phyloP scores from a whole-genome alignment of 2,797 vertebrate species.

The Taeniopygia guttata region DNA sequence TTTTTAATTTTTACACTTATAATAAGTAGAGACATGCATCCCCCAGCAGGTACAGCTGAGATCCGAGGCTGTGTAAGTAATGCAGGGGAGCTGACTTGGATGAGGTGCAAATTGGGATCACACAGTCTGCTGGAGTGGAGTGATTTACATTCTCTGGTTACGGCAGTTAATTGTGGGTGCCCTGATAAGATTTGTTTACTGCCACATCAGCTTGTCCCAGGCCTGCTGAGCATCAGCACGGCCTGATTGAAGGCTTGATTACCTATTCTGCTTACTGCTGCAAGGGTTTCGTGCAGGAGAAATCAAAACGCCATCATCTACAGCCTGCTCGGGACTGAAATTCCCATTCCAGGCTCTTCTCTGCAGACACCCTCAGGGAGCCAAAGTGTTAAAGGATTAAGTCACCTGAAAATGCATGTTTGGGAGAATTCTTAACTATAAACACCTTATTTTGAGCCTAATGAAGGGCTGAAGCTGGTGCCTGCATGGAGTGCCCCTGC shows the following conservation, averaged over 20 bases:
- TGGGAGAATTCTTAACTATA: neutral
- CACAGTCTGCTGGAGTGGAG: slow-evolving; percentile 71
- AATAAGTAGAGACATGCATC: slow-evolving; percentile 2
- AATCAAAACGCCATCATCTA: neutral
- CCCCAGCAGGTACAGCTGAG: slow-evolving; percentile 77
- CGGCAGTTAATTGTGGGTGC: slow-evolving; percentile 70
- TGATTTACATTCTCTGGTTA: slow-evolving; percentile 76
- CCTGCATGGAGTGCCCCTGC: neutral
- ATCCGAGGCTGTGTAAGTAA: slow-evolving; percentile 82
- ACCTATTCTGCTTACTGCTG: neutral
- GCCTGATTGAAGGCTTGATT: neutral
- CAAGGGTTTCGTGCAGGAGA: neutral
- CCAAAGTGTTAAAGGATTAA: neutral
- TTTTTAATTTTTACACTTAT: neutral
- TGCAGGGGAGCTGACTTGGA: slow-evolving; percentile 78
- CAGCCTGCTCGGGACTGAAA: neutral
- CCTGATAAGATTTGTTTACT: slow-evolving; percentile 71
- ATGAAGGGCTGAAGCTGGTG: neutral
- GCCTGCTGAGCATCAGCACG: slow-evolving; percentile 48
- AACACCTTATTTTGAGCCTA: neutral
- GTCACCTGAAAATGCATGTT: accelerated
- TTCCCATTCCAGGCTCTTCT: neutral
- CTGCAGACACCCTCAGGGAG: neutral
- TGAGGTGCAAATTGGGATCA: slow-evolving; percentile 85
- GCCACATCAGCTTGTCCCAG: neutral